Evolutionary conservation across 2,888 invertebrate genomes (phyloP), one percentile per base, ranked within the genome.

Genomic region (Colletes collaris): DNA sequence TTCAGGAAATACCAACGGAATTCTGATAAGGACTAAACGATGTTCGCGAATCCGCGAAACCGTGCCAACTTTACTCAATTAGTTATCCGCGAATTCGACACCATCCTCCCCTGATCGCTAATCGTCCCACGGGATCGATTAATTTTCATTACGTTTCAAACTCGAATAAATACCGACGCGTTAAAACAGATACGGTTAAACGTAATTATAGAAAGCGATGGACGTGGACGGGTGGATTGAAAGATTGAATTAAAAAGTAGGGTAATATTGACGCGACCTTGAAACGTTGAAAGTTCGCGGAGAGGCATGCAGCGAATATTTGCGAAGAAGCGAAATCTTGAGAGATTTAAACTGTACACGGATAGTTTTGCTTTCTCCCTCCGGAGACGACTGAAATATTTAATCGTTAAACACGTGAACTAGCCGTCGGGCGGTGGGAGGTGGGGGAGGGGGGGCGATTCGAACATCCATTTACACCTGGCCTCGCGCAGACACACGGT

Each of bases 391-490:
- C 3, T 8, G 52, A 65, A 55, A 55, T 55, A 66, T 66, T 60
- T 72, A 65, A 72, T 60, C 60, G 76, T 60, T 60, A 44, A 71
- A 27, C 52, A 19, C 19, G 37, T 13, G 46, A 40, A 63, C 49
- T 19, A 27, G 10, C 8, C 10, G 59, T 13, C 3, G 46, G 58
- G 10, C n/a, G 8, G 70, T 27, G 27, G 35, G 27, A 27, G 55
- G 44, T 8, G 59, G 7, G 19, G 27, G n/a, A n/a, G n/a, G n/a
- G n/a, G n/a, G n/a, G 13, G 19, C 19, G 44, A 40, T 37, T 67
- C 37, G 56, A 58, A 64, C 49, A 78, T 68, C 44, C 78, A 40
- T 76, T 58, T 71, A 71, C 62, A 64, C 64, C 56, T 59, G 64
- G 46, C 35, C 64, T 55, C 44, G 40, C 60, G 68, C 79, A 59